Evolutionary conservation across 2,113 vertebrate genomes (phyloP).

Genomic region (sheep (Ovis aries)): ARS-UI_Ramb_v3.0 NC_056055.1:9637001-9637500

Average conservation of each 20-base stretch:
- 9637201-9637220: neutral
- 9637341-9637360: neutral
- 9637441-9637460: neutral
- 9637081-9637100: neutral
- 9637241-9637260: neutral
- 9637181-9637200: neutral
- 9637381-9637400: neutral
- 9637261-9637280: neutral
- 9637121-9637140: neutral
- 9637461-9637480: neutral
- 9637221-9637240: neutral
- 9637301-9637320: neutral
- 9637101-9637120: neutral
- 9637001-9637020: neutral
- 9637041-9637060: neutral
- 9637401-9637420: neutral
- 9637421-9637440: neutral
- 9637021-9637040: neutral
- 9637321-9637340: neutral
- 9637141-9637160: neutral
- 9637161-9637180: neutral
- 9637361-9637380: neutral
- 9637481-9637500: fast-evolving
- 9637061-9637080: neutral
- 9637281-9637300: neutral